A percentile compares a stretch with the other conserved stretches of the same genome.
phyloP scores from a whole-genome alignment of 2,113 vertebrate species.

The Lanius collurio region DNA sequence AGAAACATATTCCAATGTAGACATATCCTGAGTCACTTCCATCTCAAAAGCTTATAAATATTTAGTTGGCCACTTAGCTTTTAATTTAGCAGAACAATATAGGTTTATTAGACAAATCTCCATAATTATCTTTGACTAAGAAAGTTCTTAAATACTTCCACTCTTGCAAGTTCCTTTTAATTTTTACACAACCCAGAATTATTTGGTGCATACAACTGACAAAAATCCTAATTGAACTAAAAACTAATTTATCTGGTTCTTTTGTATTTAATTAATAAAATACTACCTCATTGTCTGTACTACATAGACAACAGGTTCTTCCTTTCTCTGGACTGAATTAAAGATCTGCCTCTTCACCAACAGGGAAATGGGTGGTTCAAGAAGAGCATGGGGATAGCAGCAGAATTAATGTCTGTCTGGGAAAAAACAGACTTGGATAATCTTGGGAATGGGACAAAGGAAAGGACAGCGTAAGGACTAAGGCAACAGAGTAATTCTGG shows the following conservation, averaged over 20 bases:
- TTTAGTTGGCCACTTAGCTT: conserved; percentile 54
- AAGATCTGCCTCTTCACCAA: neutral
- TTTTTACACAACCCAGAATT: neutral
- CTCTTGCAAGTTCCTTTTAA: neutral
- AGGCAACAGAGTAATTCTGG: neutral
- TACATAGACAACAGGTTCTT: neutral
- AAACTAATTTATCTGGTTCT: neutral
- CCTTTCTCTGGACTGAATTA: neutral
- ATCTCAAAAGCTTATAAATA: conserved; percentile 50
- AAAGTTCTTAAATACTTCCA: neutral
- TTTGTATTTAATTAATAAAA: neutral
- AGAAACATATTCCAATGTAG: conserved; percentile 21
- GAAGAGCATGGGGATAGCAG: neutral
- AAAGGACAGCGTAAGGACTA: neutral
- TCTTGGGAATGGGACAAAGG: neutral
- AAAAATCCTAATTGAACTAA: neutral
- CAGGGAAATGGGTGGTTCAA: neutral
- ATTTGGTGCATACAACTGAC: neutral
- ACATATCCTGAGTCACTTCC: conserved; percentile 45
- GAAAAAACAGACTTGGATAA: neutral
- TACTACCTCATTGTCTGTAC: neutral
- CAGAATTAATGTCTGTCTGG: neutral
- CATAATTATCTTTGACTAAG: neutral
- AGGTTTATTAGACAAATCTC: neutral
- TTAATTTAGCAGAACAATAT: conserved; percentile 45